These are phyloP conservation scores for Mustela lutreola DNA, from an alignment of 2,113 vertebrate species.

Conservation along the genomic window DNA sequence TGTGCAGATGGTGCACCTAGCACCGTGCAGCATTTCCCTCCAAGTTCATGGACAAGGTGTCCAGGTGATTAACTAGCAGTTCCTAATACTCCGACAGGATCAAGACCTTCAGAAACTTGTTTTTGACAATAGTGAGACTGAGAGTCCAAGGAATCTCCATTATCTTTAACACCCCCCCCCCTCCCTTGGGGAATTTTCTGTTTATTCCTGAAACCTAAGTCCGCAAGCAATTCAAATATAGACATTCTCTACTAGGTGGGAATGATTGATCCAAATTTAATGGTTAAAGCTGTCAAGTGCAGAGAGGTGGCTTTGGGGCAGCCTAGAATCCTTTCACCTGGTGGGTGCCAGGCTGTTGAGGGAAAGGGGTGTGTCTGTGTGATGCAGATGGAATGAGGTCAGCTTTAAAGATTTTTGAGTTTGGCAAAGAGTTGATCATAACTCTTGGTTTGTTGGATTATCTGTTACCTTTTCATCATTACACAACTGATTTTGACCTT, in stretches of 20 bases:
- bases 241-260: neutral
- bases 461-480: neutral
- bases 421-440: neutral
- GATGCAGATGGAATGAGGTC: neutral
- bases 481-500: neutral
- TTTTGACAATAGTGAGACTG: neutral
- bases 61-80: neutral
- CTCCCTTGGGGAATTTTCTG: neutral
- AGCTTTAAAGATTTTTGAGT: neutral
- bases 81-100: neutral
- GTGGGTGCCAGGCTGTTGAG: neutral
- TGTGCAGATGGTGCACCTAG: neutral
- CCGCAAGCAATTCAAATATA: neutral
- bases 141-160: neutral
- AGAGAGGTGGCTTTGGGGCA: neutral
- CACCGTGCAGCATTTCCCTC: neutral
- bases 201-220: neutral
- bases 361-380: neutral
- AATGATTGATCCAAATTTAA: neutral
- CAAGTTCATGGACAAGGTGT: neutral
- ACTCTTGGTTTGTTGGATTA: neutral
- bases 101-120: neutral
- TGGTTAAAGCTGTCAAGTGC: neutral
- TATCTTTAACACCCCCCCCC: neutral
- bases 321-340: neutral